Conservation (phyloP, 2,888 invertebrate species). For the Crocallis elinguaria region DNA sequence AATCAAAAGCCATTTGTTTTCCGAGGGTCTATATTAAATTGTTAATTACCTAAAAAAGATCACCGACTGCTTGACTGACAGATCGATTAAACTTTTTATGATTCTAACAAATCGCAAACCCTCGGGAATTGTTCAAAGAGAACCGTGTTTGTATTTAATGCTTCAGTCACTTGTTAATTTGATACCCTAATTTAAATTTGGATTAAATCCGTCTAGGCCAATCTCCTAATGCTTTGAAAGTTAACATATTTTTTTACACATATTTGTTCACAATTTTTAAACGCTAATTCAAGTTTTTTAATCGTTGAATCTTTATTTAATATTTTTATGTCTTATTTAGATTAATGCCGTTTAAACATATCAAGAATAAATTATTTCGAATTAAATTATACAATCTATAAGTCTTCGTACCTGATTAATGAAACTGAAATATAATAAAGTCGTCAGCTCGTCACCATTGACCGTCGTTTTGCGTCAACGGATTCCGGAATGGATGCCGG, state of each 20-base stretch:
- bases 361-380: too few relatives aligned
- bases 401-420: too few relatives aligned
- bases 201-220: conserved; percentile 29
- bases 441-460: too few relatives aligned
- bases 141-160: conserved; percentile 16
- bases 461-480: too few relatives aligned
- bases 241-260: too few relatives aligned
- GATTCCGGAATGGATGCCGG: too few relatives aligned
- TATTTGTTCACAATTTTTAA: too few relatives aligned
- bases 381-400: too few relatives aligned
- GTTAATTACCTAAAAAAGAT: conserved; percentile 11
- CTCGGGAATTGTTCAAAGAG: neutral
- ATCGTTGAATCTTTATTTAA: neutral
- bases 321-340: too few relatives aligned
- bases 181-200: conserved; percentile 47
- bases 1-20: conserved; percentile 3
- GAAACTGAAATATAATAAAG: too few relatives aligned
- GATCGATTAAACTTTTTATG: conserved; percentile 57
- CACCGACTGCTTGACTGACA: conserved; percentile 48
- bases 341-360: too few relatives aligned
- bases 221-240: neutral
- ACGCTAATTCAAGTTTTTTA: too few relatives aligned
- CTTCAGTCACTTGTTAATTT: conserved; percentile 36
- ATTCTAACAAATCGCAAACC: conserved; percentile 11
- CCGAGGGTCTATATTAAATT: conserved; percentile 3